Percentiles rank a stretch among this genome's conserved stretches.
These are phyloP conservation scores for Syngnathus scovelli DNA, from an alignment of 2,113 vertebrate species.

Conservation along the genomic window DNA sequence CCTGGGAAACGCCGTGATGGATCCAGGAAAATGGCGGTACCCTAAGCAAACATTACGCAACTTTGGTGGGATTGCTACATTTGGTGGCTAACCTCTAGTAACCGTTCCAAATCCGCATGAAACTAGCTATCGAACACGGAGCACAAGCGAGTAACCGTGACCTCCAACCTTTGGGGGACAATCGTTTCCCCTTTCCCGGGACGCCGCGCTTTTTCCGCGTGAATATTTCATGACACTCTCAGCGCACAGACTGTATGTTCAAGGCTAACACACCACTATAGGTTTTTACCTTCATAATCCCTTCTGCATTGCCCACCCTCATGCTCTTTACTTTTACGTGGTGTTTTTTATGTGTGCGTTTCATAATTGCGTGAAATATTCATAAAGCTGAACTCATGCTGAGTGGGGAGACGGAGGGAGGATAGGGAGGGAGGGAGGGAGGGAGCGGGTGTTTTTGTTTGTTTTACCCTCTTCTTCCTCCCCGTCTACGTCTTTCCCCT, in stretches of 20 bases:
- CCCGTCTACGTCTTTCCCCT: conserved; percentile 14
- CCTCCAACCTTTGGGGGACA: neutral
- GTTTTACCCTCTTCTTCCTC: conserved; percentile 20
- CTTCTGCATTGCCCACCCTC: neutral
- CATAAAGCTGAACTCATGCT: conserved; percentile 26
- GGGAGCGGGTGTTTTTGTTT: neutral
- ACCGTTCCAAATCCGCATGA: neutral
- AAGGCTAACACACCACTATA: neutral
- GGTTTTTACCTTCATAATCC: neutral
- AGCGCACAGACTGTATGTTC: neutral
- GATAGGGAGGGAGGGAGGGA: too few relatives aligned
- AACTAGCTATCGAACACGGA: neutral
- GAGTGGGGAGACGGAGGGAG: neutral
- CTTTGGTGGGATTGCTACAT: neutral
- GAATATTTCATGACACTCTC: neutral
- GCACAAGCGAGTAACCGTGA: neutral
- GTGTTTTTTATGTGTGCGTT: conserved; percentile 15
- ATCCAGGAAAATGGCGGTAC: neutral
- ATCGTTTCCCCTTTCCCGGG: neutral
- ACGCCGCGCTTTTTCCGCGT: neutral
- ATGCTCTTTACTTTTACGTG: neutral
- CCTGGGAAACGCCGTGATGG: neutral
- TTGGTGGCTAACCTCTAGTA: neutral
- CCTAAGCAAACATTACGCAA: neutral
- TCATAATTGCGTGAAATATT: conserved; percentile 52